A percentile compares a stretch with the other conserved stretches of the same genome.
Evolutionary conservation across 2,113 vertebrate species (phyloP).

Genomic region (Mustelus asterias): DNA sequence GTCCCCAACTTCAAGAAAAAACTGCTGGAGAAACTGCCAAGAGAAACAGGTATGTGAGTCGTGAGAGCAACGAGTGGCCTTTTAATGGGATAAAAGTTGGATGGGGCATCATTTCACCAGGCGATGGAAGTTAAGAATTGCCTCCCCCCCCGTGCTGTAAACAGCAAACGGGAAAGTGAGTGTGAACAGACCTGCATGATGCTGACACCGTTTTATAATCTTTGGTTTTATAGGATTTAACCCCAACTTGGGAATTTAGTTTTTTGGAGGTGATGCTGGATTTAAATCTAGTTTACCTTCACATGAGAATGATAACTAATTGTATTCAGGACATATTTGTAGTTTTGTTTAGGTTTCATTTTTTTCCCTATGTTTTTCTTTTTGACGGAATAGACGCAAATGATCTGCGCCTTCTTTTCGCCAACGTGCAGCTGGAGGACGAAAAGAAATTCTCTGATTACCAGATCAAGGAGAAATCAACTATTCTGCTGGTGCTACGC

Average conservation of each 20-base stretch:
- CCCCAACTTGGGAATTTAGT: neutral
- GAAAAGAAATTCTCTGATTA: neutral
- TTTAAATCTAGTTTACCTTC: neutral
- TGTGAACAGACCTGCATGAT: neutral
- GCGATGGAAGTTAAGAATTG: neutral
- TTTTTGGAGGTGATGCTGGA: neutral
- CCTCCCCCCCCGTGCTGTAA: neutral
- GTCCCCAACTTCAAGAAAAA: neutral
- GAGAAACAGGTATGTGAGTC: neutral
- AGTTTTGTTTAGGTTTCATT: neutral
- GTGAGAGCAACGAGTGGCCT: neutral
- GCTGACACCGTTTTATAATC: neutral
- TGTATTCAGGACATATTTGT: neutral
- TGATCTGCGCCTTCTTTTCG: neutral
- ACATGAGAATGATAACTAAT: neutral
- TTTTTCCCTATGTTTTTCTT: neutral
- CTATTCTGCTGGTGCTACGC: neutral
- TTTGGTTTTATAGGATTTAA: neutral
- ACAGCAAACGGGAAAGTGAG: neutral
- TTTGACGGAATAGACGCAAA: neutral
- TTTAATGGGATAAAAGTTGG: neutral
- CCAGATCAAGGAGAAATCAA: neutral
- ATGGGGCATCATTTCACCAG: neutral
- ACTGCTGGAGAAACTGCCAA: neutral
- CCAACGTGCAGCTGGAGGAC: neutral